Conservation (phyloP, 2,113 vertebrate species). For the Sialia sialis region DNA sequence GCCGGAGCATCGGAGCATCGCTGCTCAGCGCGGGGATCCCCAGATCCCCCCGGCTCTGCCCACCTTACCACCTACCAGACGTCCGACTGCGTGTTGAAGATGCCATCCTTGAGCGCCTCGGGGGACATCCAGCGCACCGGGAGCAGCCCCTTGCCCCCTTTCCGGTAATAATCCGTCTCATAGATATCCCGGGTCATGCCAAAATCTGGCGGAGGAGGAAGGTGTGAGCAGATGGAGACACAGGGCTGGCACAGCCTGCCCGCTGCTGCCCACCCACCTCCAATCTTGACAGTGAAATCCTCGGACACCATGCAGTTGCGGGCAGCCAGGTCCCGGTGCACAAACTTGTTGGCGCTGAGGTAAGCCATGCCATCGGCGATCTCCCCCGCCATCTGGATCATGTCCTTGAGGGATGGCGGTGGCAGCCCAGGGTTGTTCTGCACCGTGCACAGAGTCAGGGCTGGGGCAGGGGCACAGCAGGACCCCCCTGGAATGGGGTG, state of each 20-base stretch:
- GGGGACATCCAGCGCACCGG: slow-evolving; percentile 83
- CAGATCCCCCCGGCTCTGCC: fast-evolving
- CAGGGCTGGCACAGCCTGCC: background rate
- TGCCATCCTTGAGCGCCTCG: slow-evolving; percentile 78
- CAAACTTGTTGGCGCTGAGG: slow-evolving; percentile 80
- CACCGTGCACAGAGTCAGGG: background rate
- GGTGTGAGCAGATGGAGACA: fast-evolving
- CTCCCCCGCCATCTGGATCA: slow-evolving; percentile 83
- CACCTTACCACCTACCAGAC: slow-evolving; percentile 68
- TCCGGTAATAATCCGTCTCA: slow-evolving; percentile 81
- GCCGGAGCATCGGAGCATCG: fast-evolving
- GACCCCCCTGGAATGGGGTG: fast-evolving
- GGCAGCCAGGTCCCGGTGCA: slow-evolving; percentile 80
- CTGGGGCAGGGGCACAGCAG: fast-evolving
- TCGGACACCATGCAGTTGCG: slow-evolving; percentile 85
- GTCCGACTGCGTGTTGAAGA: slow-evolving; percentile 78
- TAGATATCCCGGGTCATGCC: slow-evolving; percentile 84
- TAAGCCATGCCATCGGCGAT: slow-evolving; percentile 83
- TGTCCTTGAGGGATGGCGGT: slow-evolving; percentile 58
- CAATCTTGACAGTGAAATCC: slow-evolving; percentile 81
- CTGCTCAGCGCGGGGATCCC: background rate
- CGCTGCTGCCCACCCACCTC: slow-evolving; percentile 31
- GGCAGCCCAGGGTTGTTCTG: slow-evolving; percentile 74
- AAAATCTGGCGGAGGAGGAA: slow-evolving; percentile 63
- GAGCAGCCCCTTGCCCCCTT: slow-evolving; percentile 78